Base-by-base conservation (phyloP, 2,113 vertebrate genomes). In the Onychorhynchus coronatus region DNA sequence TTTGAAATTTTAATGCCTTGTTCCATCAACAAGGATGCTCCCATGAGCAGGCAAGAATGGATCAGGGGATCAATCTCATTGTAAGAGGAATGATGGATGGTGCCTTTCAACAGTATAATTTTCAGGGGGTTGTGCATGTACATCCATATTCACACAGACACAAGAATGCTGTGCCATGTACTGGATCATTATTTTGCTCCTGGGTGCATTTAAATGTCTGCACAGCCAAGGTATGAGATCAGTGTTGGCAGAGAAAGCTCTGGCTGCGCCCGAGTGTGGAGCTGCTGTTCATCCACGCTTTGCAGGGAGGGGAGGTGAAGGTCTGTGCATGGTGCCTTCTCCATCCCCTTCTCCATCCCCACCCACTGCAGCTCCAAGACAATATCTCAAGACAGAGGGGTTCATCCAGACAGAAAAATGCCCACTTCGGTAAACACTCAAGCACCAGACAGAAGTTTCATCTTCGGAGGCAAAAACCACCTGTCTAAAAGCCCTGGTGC, bases 1-100 rank as follows among this genome's bases (percentile, higher is more conserved):
- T 95, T 85, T 96, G 72, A 91, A 95, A 96, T 94, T 89, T 80
- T 72, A 96, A 93, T 83, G 92, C 35, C 42, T 85, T 91, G 14
- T 84, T 73, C 49, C 31, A 16, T 52, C 59, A 88, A 80, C 79
- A 95, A 94, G 58, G 65, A 84, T 65, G 37, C 2, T 91, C 61
- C 80, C 3, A 7, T 75, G 71, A 94, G 71, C 58, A 91, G 81
- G 89, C 77, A 94, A 88, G 66, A 91, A 89, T 4, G 89, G 56
- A 78, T 78, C 66, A 88, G 46, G 39, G 79, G 97, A 80, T 55
- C 4, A 21, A 33, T 83, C 35, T 91, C 63, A 80, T 39, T 11
- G 28, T 84, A 94, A 84, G 19, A 79, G 82, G 66, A 90, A 87
- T 87, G 76, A 96, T 58, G 61, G 82, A 86, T 70, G 66, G 41